Evolutionary conservation across 2,888 invertebrate genomes (phyloP).

Genomic region (Itoplectis maculator): DNA sequence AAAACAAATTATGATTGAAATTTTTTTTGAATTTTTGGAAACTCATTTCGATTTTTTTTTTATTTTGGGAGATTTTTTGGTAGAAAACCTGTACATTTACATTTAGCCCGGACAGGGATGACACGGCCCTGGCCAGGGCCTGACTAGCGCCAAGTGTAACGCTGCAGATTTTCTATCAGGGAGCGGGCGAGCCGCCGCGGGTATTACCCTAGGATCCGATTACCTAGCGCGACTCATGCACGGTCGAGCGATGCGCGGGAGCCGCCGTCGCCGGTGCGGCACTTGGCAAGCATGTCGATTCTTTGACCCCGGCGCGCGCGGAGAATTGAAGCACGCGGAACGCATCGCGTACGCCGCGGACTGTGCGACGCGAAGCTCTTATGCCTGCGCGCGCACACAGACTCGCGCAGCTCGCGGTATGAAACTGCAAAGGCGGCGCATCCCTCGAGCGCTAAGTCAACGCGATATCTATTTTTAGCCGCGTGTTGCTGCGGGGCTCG

Average conservation of each 20-base stretch:
- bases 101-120: too few relatives aligned
- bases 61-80: too few relatives aligned
- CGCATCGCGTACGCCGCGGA: slow-evolving; percentile 41
- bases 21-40: too few relatives aligned
- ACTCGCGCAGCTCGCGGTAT: slow-evolving; percentile 21
- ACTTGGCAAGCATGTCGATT: slow-evolving; percentile 70
- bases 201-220: slow-evolving; percentile 14
- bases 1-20: too few relatives aligned
- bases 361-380: slow-evolving; percentile 31
- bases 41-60: too few relatives aligned
- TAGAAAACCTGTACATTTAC: too few relatives aligned
- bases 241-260: slow-evolving; percentile 54
- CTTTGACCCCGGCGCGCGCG: slow-evolving; percentile 63
- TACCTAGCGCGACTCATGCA: slow-evolving; percentile 38
- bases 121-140: too few relatives aligned
- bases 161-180: too few relatives aligned
- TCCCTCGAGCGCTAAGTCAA: slow-evolving; percentile 38
- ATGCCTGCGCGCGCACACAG: background rate
- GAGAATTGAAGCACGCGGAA: slow-evolving; percentile 48
- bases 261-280: slow-evolving; percentile 31
- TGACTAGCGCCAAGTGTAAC: too few relatives aligned
- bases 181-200: background rate
- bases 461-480: slow-evolving; percentile 62
- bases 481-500: slow-evolving; percentile 37
- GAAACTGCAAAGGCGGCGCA: slow-evolving; percentile 32